Base-by-base conservation (phyloP, 2,113 vertebrate species). In the Carollia perspicillata region DNA sequence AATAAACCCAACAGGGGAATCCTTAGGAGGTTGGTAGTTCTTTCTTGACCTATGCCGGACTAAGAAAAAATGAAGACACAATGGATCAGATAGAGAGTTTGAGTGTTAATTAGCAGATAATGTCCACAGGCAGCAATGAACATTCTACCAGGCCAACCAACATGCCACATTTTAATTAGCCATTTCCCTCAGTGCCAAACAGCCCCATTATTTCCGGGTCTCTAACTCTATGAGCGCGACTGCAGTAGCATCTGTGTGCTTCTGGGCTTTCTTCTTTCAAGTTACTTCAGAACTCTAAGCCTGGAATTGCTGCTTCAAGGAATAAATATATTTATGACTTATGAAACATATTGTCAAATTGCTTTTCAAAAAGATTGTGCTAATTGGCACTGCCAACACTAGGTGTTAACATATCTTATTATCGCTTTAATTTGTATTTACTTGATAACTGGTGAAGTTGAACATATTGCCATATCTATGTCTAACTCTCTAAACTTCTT, bases 371-470 rank as follows among this genome's bases (percentile, higher is more conserved):
- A 93, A 75, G 65, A 77, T 72, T 97, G 65, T 84, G 75, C 28
- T 97, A 95, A 92, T 92, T 97, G 93, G 90, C 84, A 93, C 68
- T 22, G 6, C 65, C 90, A 93, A 94, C 53, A 75, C 65, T 94
- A 78, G 92, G 84, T 60, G 58, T 60, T 92, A 81, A 88, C 63
- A 90, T 74, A 92, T 83, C 84, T 94, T 97, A 96, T 90, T 94
- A 88, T 95, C 78, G 6, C 44, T 92, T 97, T 97, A 95, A 95
- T 95, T 95, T 96, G 95, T 90, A 90, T 88, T 97, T 97, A 95
- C 81, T 90, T 88, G 90, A 72, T 90, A 97, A 81, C 58, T 81
- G 84, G 74, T 30, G 35, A 96, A 80, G 79, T 74, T 90, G 80
- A 95, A 84, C 60, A n/a, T 90, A 90, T 85, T 97, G 91, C 92